Evolutionary conservation across 2,797 vertebrate genomes (phyloP).

Genomic region (Zenarchopterus dispar): DNA sequence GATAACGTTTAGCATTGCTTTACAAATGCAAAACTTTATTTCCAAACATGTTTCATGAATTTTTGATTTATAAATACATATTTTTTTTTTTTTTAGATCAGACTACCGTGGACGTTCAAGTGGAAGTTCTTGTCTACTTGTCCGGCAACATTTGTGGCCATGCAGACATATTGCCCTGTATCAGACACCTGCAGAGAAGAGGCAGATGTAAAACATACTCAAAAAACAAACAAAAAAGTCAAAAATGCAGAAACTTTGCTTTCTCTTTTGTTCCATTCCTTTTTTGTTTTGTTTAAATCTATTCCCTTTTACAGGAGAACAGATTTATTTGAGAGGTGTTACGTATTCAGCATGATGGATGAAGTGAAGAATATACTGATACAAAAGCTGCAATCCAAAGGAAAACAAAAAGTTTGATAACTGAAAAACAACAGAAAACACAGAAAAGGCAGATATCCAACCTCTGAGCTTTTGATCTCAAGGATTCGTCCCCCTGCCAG

Average conservation of each 20-base stretch:
- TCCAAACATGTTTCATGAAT: background rate
- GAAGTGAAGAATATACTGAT: no score
- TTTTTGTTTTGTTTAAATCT: no score
- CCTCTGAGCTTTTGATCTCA: constrained; percentile 80
- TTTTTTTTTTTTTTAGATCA: background rate
- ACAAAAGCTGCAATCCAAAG: no score
- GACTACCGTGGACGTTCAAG: constrained; percentile 92
- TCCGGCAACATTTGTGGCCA: constrained; percentile 93
- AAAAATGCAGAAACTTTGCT: background rate
- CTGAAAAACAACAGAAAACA: no score
- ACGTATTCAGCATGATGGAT: no score
- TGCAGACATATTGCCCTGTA: constrained; percentile 95
- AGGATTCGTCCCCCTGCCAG: constrained; percentile 85
- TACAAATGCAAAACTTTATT: background rate
- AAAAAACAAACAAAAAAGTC: background rate
- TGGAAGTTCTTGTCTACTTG: constrained; percentile 96
- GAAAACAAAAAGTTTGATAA: no score
- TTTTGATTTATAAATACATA: background rate
- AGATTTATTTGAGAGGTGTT: no score
- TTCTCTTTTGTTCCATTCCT: no score
- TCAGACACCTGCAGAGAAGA: constrained; percentile 89
- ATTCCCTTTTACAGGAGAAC: no score
- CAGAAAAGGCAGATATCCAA: no score
- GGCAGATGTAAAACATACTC: background rate
- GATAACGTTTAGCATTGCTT: background rate